These are phyloP conservation scores for Augochlorella aurata DNA, from an alignment of 2,888 invertebrate species.

Conservation along the genomic window DNA sequence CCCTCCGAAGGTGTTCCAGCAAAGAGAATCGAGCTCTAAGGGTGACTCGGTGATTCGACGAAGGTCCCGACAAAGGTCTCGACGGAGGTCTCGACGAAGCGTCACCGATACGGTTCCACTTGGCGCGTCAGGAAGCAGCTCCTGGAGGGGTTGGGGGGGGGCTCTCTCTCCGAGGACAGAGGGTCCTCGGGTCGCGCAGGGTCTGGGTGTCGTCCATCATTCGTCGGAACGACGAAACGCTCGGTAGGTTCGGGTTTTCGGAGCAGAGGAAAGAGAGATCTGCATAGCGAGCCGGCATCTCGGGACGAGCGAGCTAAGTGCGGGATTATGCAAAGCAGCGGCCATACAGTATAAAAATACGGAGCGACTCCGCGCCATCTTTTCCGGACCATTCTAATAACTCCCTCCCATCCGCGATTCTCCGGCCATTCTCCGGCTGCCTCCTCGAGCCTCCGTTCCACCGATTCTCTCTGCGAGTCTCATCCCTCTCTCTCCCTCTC, in stretches of 20 bases:
- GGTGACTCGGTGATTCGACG: background rate
- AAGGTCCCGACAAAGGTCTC: too few relatives aligned
- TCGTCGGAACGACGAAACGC: slow-evolving; percentile 74
- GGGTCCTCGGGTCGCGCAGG: slow-evolving; percentile 36
- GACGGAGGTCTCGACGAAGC: background rate
- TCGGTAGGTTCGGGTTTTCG: slow-evolving; percentile 75
- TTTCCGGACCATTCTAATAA: slow-evolving; percentile 83
- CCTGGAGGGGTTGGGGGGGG: slow-evolving; percentile 40
- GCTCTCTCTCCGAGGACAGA: slow-evolving; percentile 41
- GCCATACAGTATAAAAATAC: slow-evolving; percentile 83
- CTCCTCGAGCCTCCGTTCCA: slow-evolving; percentile 62
- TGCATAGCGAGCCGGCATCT: slow-evolving; percentile 79
- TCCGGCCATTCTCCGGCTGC: slow-evolving; percentile 41
- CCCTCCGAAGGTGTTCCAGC: background rate
- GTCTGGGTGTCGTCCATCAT: slow-evolving; percentile 77
- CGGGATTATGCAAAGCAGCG: slow-evolving; percentile 82
- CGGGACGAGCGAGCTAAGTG: slow-evolving; percentile 82
- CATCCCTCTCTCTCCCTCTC: slow-evolving; percentile 13
- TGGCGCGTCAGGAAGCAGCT: slow-evolving; percentile 45
- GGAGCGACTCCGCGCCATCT: slow-evolving; percentile 82
- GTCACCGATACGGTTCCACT: slow-evolving; percentile 36
- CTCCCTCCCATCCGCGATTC: slow-evolving; percentile 72
- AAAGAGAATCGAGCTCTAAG: background rate
- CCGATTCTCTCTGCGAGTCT: slow-evolving; percentile 41
- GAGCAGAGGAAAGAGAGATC: slow-evolving; percentile 68